Evolutionary conservation across 2,113 vertebrate species (phyloP), one percentile per base, ranked within the genome.

Genomic region (Oryzias curvinotus): DNA sequence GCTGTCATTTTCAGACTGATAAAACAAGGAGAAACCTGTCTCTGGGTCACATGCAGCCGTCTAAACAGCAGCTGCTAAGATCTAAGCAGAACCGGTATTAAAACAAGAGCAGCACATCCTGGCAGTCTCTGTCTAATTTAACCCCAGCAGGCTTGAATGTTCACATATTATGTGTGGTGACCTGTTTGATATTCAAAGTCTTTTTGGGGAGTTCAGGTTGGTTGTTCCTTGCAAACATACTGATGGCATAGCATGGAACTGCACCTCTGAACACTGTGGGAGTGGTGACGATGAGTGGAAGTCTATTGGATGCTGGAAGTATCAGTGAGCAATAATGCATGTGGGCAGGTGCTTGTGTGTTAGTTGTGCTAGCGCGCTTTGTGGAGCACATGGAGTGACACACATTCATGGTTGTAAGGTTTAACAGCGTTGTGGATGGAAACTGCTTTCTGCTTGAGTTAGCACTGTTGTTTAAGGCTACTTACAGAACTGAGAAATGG

Each of bases 401-500:
- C 68, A 88, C 84, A 87, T 61, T 82, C 68, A 89, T 88, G 89
- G 75, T 73, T 86, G 78, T 84, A 73, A 87, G 85, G 78, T 84
- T 70, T 84, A 59, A 62, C 79, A 81, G 84, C 56, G 73, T 81
- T 68, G 81, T 73, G 76, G 70, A 85, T 85, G 77, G 67, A 82
- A 72, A 70, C 73, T 80, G 74, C 61, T 73, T 71, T 73, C 64
- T 74, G 62, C 60, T 44, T 56, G 60, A 55, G 53, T 70, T 59
- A 68, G 36, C 47, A 48, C 41, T 53, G 68, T 75, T 80, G 64
- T 49, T 75, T 55, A 15, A 46, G 70, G 65, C 88, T 95, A 99
- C 97, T 99, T 97, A 99, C 97, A 99, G 94, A 99, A 99, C 92
- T 99, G 97, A 77, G 97, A 99, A 90, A 99, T 99, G 70, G 97